These are phyloP conservation scores for Corvus moneduloides DNA, from an alignment of 2,113 vertebrate genomes.

Conservation along the genomic window DNA sequence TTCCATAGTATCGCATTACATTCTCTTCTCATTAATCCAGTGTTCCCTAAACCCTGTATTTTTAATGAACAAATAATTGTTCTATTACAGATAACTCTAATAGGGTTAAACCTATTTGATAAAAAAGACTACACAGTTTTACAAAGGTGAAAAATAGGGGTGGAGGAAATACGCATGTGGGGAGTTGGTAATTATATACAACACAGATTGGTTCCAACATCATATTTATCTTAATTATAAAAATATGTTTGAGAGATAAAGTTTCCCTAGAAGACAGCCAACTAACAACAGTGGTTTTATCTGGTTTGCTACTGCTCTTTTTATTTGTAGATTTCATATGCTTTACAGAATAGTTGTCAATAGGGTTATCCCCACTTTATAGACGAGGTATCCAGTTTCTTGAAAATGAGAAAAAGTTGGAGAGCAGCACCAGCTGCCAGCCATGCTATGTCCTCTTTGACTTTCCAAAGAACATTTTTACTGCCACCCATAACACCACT, in stretches of 20 bases:
- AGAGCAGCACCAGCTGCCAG: not conserved
- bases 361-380: not conserved
- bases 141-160: not conserved
- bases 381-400: not conserved
- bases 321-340: not conserved
- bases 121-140: not conserved
- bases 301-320: not conserved
- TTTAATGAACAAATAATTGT: not conserved
- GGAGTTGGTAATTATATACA: not conserved
- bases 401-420: not conserved
- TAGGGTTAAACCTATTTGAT: not conserved
- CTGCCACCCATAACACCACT: not conserved
- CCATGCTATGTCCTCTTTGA: not conserved
- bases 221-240: not conserved
- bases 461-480: not conserved
- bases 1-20: not conserved
- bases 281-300: not conserved
- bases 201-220: not conserved
- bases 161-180: not conserved
- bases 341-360: not conserved
- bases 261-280: not conserved
- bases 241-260: not conserved
- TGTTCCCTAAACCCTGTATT: not conserved
- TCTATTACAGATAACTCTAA: not conserved
- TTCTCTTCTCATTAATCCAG: not conserved